phyloP scores from a whole-genome alignment of 1,140 invertebrate genomes.

The Bactericera cockerelli region DNA sequence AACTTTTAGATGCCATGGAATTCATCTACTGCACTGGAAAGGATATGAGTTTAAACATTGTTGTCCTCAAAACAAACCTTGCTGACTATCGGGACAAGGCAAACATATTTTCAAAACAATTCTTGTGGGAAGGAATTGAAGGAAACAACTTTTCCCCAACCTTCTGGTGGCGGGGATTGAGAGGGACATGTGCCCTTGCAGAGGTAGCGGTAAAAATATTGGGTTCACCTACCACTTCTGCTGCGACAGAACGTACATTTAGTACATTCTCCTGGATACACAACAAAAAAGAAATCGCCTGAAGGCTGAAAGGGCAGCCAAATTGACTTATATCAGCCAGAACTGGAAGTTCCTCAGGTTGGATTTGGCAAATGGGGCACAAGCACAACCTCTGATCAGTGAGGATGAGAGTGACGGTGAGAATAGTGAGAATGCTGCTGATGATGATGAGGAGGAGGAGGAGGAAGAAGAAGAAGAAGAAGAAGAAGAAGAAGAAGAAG shows the following conservation, averaged over 20 bases:
- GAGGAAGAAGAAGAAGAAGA: no score
- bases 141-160: not conserved
- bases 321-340: not conserved
- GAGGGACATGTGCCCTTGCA: constrained; percentile 3
- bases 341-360: constrained; percentile 11
- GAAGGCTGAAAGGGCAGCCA: not conserved
- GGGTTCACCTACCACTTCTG: not conserved
- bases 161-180: not conserved
- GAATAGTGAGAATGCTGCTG: no score
- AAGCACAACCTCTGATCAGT: no score
- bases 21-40: no score
- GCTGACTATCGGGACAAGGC: not conserved
- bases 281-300: constrained; percentile 6
- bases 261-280: constrained; percentile 10
- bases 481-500: no score
- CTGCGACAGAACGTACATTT: constrained; percentile 5
- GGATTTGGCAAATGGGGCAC: no score
- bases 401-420: no score
- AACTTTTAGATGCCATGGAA: no score
- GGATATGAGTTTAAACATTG: not conserved
- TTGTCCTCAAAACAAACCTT: not conserved
- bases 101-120: not conserved
- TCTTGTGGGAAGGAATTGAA: not conserved
- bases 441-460: no score
- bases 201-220: constrained; percentile 2